Conservation (phyloP, 2,113 vertebrate species). For the Empidonax traillii region DNA sequence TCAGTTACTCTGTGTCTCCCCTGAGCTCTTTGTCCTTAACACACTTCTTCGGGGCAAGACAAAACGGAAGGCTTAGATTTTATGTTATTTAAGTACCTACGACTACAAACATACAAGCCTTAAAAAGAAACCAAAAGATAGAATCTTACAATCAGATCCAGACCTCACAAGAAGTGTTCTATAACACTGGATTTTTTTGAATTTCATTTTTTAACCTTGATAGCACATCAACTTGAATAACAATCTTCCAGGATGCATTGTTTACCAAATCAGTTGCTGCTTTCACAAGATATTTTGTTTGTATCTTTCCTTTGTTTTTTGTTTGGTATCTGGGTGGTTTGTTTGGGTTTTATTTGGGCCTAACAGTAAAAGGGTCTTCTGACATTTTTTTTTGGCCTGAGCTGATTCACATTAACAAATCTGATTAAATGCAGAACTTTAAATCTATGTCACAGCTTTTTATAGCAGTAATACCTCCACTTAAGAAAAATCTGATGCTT, state of each 20-base stretch:
- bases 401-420: neutral
- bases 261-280: neutral
- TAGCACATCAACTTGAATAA: neutral
- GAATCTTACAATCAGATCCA: neutral
- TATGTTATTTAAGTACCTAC: neutral
- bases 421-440: neutral
- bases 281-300: neutral
- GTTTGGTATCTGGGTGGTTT: neutral
- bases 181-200: rapidly evolving
- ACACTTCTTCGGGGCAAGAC: neutral
- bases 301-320: neutral
- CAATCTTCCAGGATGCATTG: neutral
- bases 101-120: neutral
- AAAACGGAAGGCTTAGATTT: neutral
- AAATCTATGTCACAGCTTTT: neutral
- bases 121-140: neutral
- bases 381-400: neutral
- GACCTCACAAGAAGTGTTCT: neutral
- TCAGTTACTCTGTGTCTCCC: neutral
- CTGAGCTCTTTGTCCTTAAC: neutral
- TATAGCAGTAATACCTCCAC: neutral
- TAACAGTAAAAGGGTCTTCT: neutral
- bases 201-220: neutral
- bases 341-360: neutral
- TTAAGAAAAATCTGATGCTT: neutral